A percentile compares a stretch with the other conserved stretches of the same genome.
phyloP scores from a whole-genome alignment of 2,888 invertebrate species.

The Lasioglossum calceatum region DNA sequence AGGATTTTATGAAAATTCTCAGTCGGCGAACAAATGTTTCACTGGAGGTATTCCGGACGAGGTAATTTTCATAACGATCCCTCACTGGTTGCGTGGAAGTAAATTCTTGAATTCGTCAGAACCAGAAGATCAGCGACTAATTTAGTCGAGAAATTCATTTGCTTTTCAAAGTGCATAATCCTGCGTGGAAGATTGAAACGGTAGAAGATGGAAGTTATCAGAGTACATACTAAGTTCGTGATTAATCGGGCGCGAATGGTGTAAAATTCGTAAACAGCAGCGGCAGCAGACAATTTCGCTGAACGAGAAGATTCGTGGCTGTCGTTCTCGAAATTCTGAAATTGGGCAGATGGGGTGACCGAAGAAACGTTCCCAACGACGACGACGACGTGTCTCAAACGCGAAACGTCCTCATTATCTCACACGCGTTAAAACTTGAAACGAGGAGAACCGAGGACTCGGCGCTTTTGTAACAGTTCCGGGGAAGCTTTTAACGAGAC shows the following conservation, averaged over 20 bases:
- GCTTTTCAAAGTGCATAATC: too few relatives aligned
- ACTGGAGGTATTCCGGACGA: neutral
- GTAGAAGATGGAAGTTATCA: neutral
- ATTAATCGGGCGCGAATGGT: neutral
- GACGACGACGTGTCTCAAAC: neutral
- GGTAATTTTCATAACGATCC: neutral
- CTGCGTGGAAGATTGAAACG: too few relatives aligned
- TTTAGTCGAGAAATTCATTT: too few relatives aligned
- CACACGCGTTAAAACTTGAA: conserved; percentile 17
- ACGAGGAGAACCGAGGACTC: neutral
- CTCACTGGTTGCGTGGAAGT: too few relatives aligned
- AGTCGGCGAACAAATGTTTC: neutral
- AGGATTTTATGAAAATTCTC: too few relatives aligned
- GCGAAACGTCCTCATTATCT: conserved; percentile 36
- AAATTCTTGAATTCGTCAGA: too few relatives aligned
- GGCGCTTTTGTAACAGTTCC: conserved; percentile 7
- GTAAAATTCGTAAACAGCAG: neutral
- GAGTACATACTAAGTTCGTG: neutral
- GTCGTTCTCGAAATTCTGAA: neutral
- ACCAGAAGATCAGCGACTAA: too few relatives aligned
- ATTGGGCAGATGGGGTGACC: neutral
- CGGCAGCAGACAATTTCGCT: neutral
- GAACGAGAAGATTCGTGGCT: neutral
- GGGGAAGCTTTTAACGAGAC: conserved; percentile 39
- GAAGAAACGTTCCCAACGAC: neutral